These are phyloP conservation scores for Pseudorhombus dupliciocellatus DNA, from an alignment of 2,113 vertebrate species.

Conservation along the genomic window DNA sequence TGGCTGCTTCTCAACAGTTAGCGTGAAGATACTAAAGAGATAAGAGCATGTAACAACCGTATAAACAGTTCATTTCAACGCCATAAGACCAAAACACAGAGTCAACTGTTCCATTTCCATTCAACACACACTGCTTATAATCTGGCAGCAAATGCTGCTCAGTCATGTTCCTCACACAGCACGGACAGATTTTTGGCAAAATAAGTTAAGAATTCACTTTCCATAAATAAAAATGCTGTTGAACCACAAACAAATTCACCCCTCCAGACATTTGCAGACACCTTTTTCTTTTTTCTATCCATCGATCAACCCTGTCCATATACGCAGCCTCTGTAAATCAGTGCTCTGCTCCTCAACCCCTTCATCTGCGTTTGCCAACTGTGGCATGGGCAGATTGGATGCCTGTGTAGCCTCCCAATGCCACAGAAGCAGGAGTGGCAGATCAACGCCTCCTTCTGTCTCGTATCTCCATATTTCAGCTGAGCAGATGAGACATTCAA, in stretches of 20 bases:
- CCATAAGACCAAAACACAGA: conserved; percentile 32
- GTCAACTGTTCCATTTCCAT: conserved; percentile 30
- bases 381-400: conserved; percentile 27
- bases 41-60: conserved; percentile 16
- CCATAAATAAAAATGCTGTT: conserved; percentile 18
- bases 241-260: conserved; percentile 19
- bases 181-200: conserved; percentile 36
- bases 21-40: conserved; percentile 23
- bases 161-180: conserved; percentile 32
- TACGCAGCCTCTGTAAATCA: conserved; percentile 16
- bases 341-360: conserved; percentile 24
- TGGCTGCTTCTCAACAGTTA: conserved; percentile 18
- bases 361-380: conserved; percentile 35
- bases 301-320: conserved; percentile 12
- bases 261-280: conserved; percentile 6
- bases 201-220: conserved; percentile 42
- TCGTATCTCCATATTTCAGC: conserved; percentile 31
- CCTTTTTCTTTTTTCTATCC: neutral
- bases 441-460: conserved; percentile 21
- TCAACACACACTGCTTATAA: conserved; percentile 11
- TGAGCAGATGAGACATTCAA: conserved; percentile 34
- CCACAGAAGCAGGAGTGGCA: conserved; percentile 32
- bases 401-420: conserved; percentile 39
- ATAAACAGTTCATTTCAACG: conserved; percentile 21
- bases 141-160: conserved; percentile 5